Base-by-base conservation (phyloP, 1,140 invertebrate genomes). In the Metaphire vulgaris region DNA sequence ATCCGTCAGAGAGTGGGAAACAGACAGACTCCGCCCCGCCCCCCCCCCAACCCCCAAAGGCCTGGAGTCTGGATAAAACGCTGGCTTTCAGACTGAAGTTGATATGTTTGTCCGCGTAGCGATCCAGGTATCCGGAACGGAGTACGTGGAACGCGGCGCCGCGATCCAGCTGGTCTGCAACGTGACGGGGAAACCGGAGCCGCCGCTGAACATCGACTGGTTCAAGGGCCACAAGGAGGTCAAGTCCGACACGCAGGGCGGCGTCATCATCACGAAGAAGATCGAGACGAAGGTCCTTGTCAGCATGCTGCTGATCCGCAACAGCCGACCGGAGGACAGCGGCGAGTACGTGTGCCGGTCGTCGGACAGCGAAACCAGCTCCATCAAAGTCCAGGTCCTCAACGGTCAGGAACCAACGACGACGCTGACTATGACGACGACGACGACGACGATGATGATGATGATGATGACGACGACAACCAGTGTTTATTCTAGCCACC, bases 191-290 rank as follows among this genome's bases (percentile, higher is more conserved):
- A n/a, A n/a, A n/a, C n/a, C n/a, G n/a, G n/a, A n/a, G 30, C 79
- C 82, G 2, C 81, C 82, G 16, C 81, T 82, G 14, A 80, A 83
- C 72, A 74, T 83, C 1, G 80, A 82, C 66, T 83, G 82, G 82
- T 83, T 82, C 77, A 81, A 80, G 71, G 76, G 82, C 69, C 82
- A 82, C 0, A 73, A 80, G 69, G 79, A 79, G 74, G 80, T 84
- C 21, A 56, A 77, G 26, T 80, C 81, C 14, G 73, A 76, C 26
- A 73, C 75, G 15, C 76, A 77, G 28, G 74, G 26, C 83, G 81
- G 70, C 74, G n/a, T n/a, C n/a, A n/a, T n/a, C n/a, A n/a, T n/a
- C n/a, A n/a, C n/a, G n/a, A n/a, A n/a, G n/a, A n/a, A 77, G 66
- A 77, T 77, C 32, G 76, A 77, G 64, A 77, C 76, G 2, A 75